Percentiles rank a stretch among this genome's conserved stretches.
Conservation (phyloP, 2,797 vertebrate species). For the Glyptemys insculpta region DNA sequence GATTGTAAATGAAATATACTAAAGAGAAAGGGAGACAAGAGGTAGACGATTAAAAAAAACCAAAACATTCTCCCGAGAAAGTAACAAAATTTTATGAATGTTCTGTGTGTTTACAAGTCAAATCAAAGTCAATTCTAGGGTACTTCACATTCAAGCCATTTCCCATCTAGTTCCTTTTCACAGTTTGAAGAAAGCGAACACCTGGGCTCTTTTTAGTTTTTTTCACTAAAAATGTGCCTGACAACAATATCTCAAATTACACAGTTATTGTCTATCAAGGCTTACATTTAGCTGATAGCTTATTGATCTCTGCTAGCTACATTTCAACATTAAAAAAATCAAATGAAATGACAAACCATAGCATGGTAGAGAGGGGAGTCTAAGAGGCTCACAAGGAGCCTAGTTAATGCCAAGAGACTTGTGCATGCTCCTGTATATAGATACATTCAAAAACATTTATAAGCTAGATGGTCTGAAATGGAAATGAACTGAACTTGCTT, state of each 20-base stretch:
- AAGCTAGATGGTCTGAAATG: not conserved
- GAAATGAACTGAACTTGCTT: not conserved
- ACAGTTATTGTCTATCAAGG: not conserved
- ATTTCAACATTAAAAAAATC: not conserved
- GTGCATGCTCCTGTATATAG: not conserved
- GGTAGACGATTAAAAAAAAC: not conserved
- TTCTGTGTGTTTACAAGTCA: conserved; percentile 22
- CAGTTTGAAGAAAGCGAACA: not conserved
- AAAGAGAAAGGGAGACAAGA: conserved; percentile 4
- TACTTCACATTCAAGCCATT: conserved; percentile 22
- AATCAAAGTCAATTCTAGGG: conserved; percentile 25
- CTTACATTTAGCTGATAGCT: not conserved
- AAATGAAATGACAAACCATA: not conserved
- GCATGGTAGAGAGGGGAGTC: not conserved
- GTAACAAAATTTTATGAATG: conserved; percentile 16
- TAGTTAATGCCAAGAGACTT: not conserved
- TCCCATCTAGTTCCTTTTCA: conserved; percentile 16
- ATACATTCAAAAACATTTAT: not conserved
- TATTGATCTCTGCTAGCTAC: not conserved
- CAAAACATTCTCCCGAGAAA: not conserved
- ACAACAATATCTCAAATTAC: not conserved
- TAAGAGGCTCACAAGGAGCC: rapidly evolving
- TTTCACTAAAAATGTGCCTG: not conserved
- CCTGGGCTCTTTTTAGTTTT: conserved; percentile 34
- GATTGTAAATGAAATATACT: conserved; percentile 29